Evolutionary conservation across 2,113 vertebrate species (phyloP).

Genomic region (Crotalus helleri): DNA sequence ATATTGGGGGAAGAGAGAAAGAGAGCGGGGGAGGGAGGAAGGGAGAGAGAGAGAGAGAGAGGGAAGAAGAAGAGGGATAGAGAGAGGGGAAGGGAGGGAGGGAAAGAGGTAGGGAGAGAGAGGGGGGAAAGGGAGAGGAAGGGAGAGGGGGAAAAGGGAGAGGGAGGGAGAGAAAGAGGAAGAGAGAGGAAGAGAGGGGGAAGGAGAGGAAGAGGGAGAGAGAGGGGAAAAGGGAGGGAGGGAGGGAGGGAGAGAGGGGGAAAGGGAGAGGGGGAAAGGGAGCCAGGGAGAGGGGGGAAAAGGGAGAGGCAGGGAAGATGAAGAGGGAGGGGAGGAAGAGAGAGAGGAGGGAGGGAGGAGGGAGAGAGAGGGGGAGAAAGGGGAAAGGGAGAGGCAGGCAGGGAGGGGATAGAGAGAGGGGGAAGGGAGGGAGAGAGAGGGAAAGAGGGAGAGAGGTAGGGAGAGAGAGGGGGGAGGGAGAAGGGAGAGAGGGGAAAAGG

Average conservation of each 20-base stretch:
- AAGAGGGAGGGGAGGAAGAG: rapidly evolving
- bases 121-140: no score
- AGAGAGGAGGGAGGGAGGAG: rapidly evolving
- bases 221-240: rapidly evolving
- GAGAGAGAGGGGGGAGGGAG: rapidly evolving
- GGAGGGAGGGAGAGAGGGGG: no score
- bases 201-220: neutral
- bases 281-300: rapidly evolving
- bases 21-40: no score
- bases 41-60: no score
- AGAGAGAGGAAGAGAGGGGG: rapidly evolving
- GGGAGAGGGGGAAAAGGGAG: neutral
- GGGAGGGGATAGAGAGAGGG: rapidly evolving
- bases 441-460: rapidly evolving
- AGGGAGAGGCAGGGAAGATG: rapidly evolving
- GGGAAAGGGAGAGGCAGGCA: no score
- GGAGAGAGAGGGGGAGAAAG: no score
- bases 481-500: rapidly evolving
- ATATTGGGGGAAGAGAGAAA: neutral
- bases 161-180: no score
- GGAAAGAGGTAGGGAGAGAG: no score
- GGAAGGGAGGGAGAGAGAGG: rapidly evolving
- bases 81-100: neutral
- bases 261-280: rapidly evolving
- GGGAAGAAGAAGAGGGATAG: neutral